Evolutionary conservation across 2,888 invertebrate genomes (phyloP).

Genomic region (Ernsta delagoae): DNA sequence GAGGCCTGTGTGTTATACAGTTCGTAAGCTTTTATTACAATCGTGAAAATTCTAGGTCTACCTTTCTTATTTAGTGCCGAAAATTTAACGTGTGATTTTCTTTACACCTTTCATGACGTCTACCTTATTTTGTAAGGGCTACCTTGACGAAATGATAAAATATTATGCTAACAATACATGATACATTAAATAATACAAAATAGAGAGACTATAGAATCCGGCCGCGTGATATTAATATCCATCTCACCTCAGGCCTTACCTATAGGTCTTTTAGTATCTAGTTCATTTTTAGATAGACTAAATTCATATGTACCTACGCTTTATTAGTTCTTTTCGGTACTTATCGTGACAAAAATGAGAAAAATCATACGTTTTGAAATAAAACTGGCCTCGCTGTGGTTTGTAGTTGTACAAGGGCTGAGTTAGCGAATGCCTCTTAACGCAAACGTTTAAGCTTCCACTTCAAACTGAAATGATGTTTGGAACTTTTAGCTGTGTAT

Average conservation of each 20-base stretch:
- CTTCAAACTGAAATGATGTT: conserved; percentile 29
- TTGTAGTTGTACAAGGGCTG: conserved; percentile 8
- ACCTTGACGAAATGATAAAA: too few species aligned
- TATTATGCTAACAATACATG: too few species aligned
- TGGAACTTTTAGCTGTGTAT: conserved; percentile 15
- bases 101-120: neutral
- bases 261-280: too few species aligned
- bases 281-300: neutral
- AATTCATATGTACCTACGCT: neutral
- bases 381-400: conserved; percentile 1
- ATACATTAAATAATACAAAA: too few species aligned
- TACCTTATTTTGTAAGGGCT: neutral
- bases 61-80: neutral
- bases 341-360: neutral
- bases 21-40: conserved; percentile 22
- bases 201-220: too few species aligned
- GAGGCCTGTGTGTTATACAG: conserved; percentile 13
- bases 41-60: conserved; percentile 19
- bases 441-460: conserved; percentile 18
- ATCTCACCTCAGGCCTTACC: too few species aligned
- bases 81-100: neutral
- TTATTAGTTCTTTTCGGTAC: neutral
- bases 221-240: too few species aligned
- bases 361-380: conserved; percentile 10
- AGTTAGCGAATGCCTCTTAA: conserved; percentile 25